Evolutionary conservation across 2,888 invertebrate species (phyloP), one percentile per base, ranked within the genome.

Genomic region (Pandemis heparana): DNA sequence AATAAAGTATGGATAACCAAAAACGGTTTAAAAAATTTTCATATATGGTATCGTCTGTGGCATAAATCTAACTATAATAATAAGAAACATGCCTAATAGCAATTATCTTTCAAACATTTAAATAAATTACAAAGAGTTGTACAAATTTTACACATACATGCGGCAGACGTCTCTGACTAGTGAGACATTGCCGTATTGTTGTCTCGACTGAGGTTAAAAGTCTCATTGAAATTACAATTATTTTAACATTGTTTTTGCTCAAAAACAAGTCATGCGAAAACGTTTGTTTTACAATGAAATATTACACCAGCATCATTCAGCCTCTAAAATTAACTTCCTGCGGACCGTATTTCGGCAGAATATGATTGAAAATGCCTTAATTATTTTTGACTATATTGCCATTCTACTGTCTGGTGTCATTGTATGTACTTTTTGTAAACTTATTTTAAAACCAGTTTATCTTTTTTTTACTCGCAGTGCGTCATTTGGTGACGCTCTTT

Each of bases 401-500:
- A 5, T 18, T 60, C 53, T 8, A 59, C n/a, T 48, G 48, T 43
- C 59, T 46, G 43, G 53, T 67, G 41, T 59, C 56, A 67, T 64
- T 32, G 48, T 61, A 68, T 43, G 43, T 43, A 43, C 23, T 18
- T 48, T 32, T 32, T 59, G 16, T 39, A 51, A 51, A 46, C 7
- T 51, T 65, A 74, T 70, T 70, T 69, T 51, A 64, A 23, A 64
- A 69, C 59, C 64, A 32, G 69, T 73, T 60, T 73, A 48, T 67
- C 69, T 10, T 64, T 70, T 65, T 73, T 65, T 70, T 69, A 60
- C 56, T 41, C 53, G 38, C 64, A 69, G 68, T 73, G 74, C 74
- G 74, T 74, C 69, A 74, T 74, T 70, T 51, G 38, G 46, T 74
- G 73, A 74, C 69, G 70, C 43, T 61, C 69, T 59, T n/a, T 16